Evolutionary conservation across 1,140 invertebrate species (phyloP), one percentile per base, ranked within the genome.

Genomic region (Diachasma alloeum): DNA sequence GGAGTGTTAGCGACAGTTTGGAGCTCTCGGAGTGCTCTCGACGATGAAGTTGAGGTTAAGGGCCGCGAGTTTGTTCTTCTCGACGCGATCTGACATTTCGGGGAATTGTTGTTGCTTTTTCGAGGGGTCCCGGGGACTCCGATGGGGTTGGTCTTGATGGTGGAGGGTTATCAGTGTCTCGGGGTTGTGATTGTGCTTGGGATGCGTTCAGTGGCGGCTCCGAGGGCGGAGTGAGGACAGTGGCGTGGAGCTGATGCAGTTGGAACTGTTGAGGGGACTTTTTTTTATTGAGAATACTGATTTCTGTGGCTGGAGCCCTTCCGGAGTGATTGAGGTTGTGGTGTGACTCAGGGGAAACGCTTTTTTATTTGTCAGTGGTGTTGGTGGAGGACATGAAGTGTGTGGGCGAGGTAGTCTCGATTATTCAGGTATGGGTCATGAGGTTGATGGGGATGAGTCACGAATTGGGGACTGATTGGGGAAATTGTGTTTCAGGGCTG

Each of bases 401-500:
- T 46, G 44, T 15, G 44, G 44, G 44, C n/a, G 44, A 46, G 44
- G 44, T 46, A 5, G 44, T 46, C 44, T 46, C n/a, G n/a, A 46
- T 15, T 46, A 46, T 46, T 46, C 44, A 46, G 44, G 44, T 46
- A 46, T 42, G 39, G 48, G 10, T 13, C 4, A 19, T 19, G 10
- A 5, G 17, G 48, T n/a, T 6, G 9, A 15, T 17, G 48, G 48
- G 48, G 39, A 13, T 53, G 48, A 53, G 48, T 53, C n/a, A 53
- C 48, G 9, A 9, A 17, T 53, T 53, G 48, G 9, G 48, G 48
- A 63, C 4, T 63, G 5, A 63, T 63, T 63, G 59, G 19, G 19
- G 59, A 11, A 63, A 63, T 63, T 63, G 59, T 74, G 15, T 68
- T 75, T 11, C 39, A 76, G 67, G 74, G 67, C 15, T 59, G 19